Evolutionary conservation across 1,140 invertebrate species (phyloP).

Genomic region (Chrysomallon squamiferum): DNA sequence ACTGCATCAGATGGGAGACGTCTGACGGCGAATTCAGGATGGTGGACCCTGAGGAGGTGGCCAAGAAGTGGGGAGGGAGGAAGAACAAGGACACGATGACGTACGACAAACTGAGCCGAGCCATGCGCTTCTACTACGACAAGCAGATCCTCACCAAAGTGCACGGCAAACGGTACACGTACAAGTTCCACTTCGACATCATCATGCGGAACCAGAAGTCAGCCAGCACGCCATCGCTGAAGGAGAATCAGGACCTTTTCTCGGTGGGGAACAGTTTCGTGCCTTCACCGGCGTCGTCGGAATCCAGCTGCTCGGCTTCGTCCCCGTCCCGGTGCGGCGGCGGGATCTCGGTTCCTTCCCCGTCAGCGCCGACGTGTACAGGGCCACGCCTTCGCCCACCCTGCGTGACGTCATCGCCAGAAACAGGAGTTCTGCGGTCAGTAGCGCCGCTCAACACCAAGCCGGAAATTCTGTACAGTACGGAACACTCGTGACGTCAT

Average conservation of each 20-base stretch:
- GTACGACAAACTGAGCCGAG: constrained; percentile 83
- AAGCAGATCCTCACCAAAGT: constrained; percentile 99
- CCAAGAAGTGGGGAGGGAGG: constrained; percentile 90
- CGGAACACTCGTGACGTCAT: too few relatives aligned
- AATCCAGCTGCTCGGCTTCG: not conserved
- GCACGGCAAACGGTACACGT: constrained; percentile 80
- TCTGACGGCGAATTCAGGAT: constrained; percentile 98
- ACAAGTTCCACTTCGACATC: constrained; percentile 47
- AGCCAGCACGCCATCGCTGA: not conserved
- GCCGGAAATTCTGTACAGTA: too few relatives aligned
- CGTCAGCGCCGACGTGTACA: too few relatives aligned
- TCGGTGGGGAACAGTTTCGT: not conserved
- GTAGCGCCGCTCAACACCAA: too few relatives aligned
- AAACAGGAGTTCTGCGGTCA: too few relatives aligned
- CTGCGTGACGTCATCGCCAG: too few relatives aligned
- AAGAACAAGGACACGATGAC: constrained; percentile 92
- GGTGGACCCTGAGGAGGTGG: constrained; percentile 95
- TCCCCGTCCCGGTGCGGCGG: not conserved
- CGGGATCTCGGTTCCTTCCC: too few relatives aligned
- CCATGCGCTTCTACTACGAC: constrained; percentile 88
- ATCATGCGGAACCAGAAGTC: not conserved
- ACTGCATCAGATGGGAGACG: constrained; percentile 96
- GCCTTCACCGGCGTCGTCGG: not conserved
- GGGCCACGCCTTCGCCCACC: too few relatives aligned
- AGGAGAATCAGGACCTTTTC: not conserved